Evolutionary conservation across 1,140 invertebrate species (phyloP).

Genomic region (Polypedilum vanderplanki): DNA sequence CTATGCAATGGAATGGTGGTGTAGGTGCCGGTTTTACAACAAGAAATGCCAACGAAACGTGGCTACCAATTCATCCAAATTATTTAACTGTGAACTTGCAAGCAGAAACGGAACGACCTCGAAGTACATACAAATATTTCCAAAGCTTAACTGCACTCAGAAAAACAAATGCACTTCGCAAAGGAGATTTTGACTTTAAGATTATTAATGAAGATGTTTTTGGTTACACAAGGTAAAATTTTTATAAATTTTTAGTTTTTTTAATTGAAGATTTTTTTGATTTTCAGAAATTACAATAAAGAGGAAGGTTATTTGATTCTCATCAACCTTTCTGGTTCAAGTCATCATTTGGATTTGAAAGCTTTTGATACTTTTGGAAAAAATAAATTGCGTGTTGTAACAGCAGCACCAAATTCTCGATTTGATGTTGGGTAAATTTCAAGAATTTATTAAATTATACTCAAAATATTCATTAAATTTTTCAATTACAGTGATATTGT

Average conservation of each 20-base stretch:
- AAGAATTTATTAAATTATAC: background rate
- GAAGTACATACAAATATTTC: slow-evolving; percentile 49
- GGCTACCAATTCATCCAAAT: slow-evolving; percentile 48
- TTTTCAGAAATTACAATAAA: background rate
- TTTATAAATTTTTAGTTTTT: background rate
- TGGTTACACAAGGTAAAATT: slow-evolving; percentile 37
- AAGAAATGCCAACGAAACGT: slow-evolving; percentile 43
- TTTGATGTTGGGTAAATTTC: background rate
- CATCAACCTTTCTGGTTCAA: background rate
- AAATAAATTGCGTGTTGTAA: background rate
- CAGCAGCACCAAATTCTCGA: background rate
- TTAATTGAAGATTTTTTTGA: background rate
- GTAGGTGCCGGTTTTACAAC: slow-evolving; percentile 47
- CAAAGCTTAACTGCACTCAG: slow-evolving; percentile 44
- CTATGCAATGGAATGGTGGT: slow-evolving; percentile 61
- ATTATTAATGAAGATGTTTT: slow-evolving; percentile 43
- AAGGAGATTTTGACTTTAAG: slow-evolving; percentile 41
- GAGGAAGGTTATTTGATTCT: background rate
- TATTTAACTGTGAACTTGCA: slow-evolving; percentile 43
- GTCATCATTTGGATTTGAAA: background rate
- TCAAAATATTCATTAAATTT: background rate
- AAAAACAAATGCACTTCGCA: slow-evolving; percentile 38
- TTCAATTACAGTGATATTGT: background rate
- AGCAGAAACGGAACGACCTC: slow-evolving; percentile 36
- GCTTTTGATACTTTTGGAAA: background rate